phyloP scores from a whole-genome alignment of 2,888 invertebrate species.

The Cantharis rufa region DNA sequence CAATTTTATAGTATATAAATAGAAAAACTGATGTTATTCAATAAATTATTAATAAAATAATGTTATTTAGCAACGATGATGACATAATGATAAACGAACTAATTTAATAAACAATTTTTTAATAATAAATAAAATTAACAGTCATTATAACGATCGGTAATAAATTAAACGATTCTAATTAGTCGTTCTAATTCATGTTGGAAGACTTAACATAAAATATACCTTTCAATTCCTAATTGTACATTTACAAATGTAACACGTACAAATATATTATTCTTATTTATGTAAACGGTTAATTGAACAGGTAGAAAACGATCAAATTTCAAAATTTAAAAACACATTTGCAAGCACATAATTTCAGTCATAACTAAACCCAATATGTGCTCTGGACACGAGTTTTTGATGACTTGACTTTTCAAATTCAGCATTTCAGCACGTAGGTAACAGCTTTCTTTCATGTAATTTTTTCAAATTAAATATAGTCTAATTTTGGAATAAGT shows the following conservation, averaged over 20 bases:
- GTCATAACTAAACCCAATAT: neutral
- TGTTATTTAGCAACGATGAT: neutral
- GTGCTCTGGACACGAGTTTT: neutral
- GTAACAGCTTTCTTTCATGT: neutral
- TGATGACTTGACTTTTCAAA: neutral
- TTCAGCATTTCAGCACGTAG: neutral
- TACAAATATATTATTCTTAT: neutral
- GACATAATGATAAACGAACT: neutral
- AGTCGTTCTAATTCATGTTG: neutral
- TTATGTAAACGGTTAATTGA: neutral
- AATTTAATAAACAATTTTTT: neutral
- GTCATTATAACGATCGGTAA: neutral
- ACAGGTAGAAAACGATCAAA: neutral
- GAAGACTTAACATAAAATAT: neutral
- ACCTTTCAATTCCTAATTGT: neutral
- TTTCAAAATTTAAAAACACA: neutral
- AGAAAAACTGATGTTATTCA: neutral
- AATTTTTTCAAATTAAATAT: neutral
- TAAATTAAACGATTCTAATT: neutral
- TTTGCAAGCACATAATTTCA: conserved; percentile 2
- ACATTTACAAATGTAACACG: neutral
- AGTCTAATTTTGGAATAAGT: neutral
- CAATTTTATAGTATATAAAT: neutral
- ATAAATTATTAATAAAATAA: neutral
- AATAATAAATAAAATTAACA: neutral